Evolutionary conservation across 2,113 vertebrate species (phyloP), one percentile per base, ranked within the genome.

Genomic region (Brienomyrus brachyistius): DNA sequence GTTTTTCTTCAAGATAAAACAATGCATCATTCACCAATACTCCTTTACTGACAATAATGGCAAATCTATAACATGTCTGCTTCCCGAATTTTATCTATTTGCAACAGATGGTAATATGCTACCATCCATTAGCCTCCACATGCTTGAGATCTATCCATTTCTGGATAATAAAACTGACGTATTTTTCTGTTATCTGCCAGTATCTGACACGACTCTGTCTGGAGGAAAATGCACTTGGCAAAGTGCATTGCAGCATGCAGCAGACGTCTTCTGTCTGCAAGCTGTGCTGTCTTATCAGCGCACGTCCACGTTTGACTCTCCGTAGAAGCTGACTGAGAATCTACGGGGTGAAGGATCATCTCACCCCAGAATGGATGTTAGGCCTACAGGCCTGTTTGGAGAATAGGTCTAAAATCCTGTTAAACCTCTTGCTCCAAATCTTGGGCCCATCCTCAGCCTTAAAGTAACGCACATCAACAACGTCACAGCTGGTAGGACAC

Each of bases 101-200:
- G 92, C 94, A 95, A 94, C 95, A 96, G 95, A 96, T 96, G 95
- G 95, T 94, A 93, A 94, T 93, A 91, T 92, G 92, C 94, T 95
- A 93, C 92, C 94, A 92, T 95, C 95, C 95, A 95, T 96, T 96
- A 96, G 93, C 92, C 93, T 94, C 92, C 94, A 93, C 95, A 95
- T 95, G 95, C 94, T 94, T 93, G 94, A 95, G 93, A 96, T 95
- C 95, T 94, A 91, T 94, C 94, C 93, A 93, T 94, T 94, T 95
- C 93, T 95, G 94, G 94, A 95, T 94, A 95, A 94, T 95, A 95
- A 94, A 94, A 92, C 94, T 94, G 95, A 95, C 94, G 95, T 95
- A 94, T 95, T 95, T 95, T 91, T 88, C 91, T 93, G 91, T 95
- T 95, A 94, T 94, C 94, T 95, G 95, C 95, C 96, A 96, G 94